Evolutionary conservation across 2,113 vertebrate genomes (phyloP), one percentile per base, ranked within the genome.

Genomic region (Nycticebus coucang): DNA sequence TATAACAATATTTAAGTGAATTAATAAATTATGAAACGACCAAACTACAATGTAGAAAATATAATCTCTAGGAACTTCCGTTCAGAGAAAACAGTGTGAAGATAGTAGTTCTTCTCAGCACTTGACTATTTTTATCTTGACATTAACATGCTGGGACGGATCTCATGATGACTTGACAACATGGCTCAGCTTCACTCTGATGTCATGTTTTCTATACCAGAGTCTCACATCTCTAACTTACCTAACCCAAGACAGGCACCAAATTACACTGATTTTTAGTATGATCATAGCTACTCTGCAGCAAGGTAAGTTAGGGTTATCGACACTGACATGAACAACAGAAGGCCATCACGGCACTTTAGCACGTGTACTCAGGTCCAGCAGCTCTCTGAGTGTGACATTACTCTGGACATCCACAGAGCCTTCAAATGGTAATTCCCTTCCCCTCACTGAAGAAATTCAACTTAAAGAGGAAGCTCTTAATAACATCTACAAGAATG

Each of bases 201-300:
- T 30, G 15, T 45, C 71, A 71, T 50, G 62, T 86, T 18, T 53
- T 71, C 59, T 17, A 45, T 35, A 59, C 13, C n/a, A 64, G 78
- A 68, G 45, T 45, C 7, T 93, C 26, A 37, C 30, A 33, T 10
- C 72, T 55, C 0, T 60, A 45, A 90, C n/a, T 82, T 33, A n/a
- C 89, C 68, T 94, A 94, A 85, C 30, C 69, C 62, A 57, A 92
- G 66, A 57, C 15, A 82, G 37, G 82, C 26, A 83, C 35, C 64
- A n/a, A 68, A 21, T 18, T 10, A 45, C 26, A 35, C 28, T n/a
- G 26, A 35, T 5, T 9, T 4, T 7, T 90, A 14, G 45, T 60
- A 14, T 72, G 18, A 37, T 33, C 41, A 69, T 6, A 82, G 55
- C 57, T 79, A 35, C 41, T 57, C 10, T 2, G 45, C 2, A 78